These are phyloP conservation scores for Melanerpes formicivorus DNA, from an alignment of 2,113 vertebrate genomes.

Conservation along the genomic window DNA sequence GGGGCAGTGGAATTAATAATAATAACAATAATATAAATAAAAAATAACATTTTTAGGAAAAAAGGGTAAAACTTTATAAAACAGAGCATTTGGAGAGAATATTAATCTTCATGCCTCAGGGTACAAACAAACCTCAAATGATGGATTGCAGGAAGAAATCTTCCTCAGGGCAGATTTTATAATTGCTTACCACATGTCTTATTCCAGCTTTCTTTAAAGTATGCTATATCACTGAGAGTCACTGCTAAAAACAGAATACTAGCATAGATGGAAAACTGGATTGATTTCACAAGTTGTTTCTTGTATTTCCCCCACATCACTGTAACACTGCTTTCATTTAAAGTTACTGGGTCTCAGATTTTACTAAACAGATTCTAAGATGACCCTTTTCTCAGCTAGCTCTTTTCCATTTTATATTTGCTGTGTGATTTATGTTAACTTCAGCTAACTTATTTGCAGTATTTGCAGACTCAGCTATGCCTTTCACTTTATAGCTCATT, in stretches of 20 bases:
- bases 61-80: not conserved
- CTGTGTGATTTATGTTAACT: not conserved
- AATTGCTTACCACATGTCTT: conserved; percentile 26
- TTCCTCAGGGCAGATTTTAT: conserved; percentile 29
- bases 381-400: not conserved
- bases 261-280: not conserved
- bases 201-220: conserved; percentile 16
- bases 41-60: not conserved
- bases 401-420: not conserved
- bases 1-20: not conserved
- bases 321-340: not conserved
- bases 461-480: not conserved
- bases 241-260: conserved; percentile 21
- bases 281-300: not conserved
- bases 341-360: not conserved
- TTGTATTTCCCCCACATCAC: not conserved
- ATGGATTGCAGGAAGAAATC: not conserved
- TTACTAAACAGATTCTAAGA: conserved; percentile 1
- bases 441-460: not conserved
- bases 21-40: not conserved
- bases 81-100: not conserved
- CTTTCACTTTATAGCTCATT: not conserved
- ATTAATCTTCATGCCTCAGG: conserved; percentile 6
- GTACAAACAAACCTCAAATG: conserved; percentile 15
- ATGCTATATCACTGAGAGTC: not conserved